Percentiles rank a stretch among this genome's conserved stretches.
phyloP scores from a whole-genome alignment of 1,140 invertebrate species.

The Listronotus bonariensis region DNA sequence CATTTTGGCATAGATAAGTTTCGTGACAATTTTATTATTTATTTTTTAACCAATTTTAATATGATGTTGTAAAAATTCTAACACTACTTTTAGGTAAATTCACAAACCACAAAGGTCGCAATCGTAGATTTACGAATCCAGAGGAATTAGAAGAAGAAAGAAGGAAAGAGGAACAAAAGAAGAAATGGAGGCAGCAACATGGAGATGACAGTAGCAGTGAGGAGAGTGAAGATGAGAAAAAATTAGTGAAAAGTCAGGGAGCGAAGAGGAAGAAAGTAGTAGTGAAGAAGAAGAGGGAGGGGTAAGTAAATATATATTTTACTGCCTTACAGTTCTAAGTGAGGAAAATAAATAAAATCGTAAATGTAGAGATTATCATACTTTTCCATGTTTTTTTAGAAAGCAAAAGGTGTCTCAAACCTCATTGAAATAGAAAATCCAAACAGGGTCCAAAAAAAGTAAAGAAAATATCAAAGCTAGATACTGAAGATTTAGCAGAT shows the following conservation, averaged over 20 bases:
- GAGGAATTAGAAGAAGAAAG: slow-evolving; percentile 88
- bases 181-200: slow-evolving; percentile 67
- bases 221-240: slow-evolving; percentile 51
- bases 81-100: slow-evolving; percentile 69
- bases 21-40: no score
- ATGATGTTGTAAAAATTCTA: not conserved
- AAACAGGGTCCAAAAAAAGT: slow-evolving; percentile 87
- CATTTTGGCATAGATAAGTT: not conserved
- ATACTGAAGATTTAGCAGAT: slow-evolving; percentile 60
- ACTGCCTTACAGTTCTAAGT: no score
- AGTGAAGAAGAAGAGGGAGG: slow-evolving; percentile 41
- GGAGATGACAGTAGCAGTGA: slow-evolving; percentile 46
- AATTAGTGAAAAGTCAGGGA: slow-evolving; percentile 54
- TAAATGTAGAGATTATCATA: slow-evolving; percentile 11
- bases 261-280: slow-evolving; percentile 41
- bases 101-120: slow-evolving; percentile 89
- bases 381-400: slow-evolving; percentile 19
- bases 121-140: slow-evolving; percentile 90
- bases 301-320: slow-evolving; percentile 23
- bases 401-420: slow-evolving; percentile 42
- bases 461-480: slow-evolving; percentile 80
- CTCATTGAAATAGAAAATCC: slow-evolving; percentile 60
- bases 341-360: slow-evolving; percentile 28
- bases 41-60: not conserved
- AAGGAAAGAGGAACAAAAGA: slow-evolving; percentile 73